Percentiles rank a stretch among this genome's conserved stretches.
Evolutionary conservation across 1,140 invertebrate species (phyloP).

Genomic region (Chlorops oryzae): DNA sequence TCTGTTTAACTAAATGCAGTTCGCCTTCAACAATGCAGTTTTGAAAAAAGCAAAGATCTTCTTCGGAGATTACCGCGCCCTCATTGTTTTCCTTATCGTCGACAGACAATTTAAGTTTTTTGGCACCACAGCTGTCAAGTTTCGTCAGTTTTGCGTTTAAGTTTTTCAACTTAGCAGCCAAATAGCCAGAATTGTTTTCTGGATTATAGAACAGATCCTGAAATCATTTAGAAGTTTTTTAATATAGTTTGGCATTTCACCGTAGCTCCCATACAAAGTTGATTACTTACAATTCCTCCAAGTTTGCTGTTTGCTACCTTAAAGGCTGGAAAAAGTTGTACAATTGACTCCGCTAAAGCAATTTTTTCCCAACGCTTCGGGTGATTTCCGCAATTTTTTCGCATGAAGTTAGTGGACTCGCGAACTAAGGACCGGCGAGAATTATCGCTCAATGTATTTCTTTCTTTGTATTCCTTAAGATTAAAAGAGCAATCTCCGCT

Average conservation of each 20-base stretch:
- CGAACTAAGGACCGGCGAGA: no score
- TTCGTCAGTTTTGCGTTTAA: neutral
- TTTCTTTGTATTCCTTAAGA: no score
- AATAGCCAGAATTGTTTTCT: slow-evolving; percentile 1
- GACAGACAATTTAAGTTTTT: neutral
- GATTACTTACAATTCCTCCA: no score
- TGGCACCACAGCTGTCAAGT: neutral
- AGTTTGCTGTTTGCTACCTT: no score
- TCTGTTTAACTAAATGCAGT: neutral
- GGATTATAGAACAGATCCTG: neutral
- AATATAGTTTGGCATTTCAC: neutral
- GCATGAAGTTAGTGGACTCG: no score
- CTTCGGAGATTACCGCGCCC: neutral
- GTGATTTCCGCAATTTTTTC: no score
- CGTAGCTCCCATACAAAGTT: no score
- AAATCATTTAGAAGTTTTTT: neutral
- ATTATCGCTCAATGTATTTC: no score
- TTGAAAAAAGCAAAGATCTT: neutral
- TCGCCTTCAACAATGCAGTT: neutral
- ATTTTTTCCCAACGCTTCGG: no score
- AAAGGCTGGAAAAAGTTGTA: no score
- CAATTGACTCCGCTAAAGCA: no score
- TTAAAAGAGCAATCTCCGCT: no score
- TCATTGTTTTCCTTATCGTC: neutral
- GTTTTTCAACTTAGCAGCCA: neutral